Evolutionary conservation across 1,140 invertebrate species (phyloP), one percentile per base, ranked within the genome.

Genomic region (Xylocopa sonorina): DNA sequence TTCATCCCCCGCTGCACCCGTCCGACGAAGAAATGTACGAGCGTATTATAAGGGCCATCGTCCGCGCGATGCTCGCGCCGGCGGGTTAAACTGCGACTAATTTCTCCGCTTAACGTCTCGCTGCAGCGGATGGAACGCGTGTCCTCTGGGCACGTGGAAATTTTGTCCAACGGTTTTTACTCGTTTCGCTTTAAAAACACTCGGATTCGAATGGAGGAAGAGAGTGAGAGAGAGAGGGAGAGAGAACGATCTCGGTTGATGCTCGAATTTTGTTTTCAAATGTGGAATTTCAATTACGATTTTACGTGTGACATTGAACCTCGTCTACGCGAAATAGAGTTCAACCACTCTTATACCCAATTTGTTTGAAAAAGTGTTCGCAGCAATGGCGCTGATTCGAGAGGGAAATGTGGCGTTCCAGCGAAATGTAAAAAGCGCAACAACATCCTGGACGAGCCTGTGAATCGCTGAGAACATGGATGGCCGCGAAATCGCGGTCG

Each of bases 31-130:
- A 58, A 77, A 46, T 12, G 41, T 50, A 48, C 53, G 14, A 24
- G 18, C n/a, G 16, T 38, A 41, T 58, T 69, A 69, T 27, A 77
- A 71, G 24, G 67, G 18, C 18, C 43, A 48, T 50, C 34, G 64
- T 67, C 46, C 41, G 18, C 12, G 63, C 9, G 2, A 10, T 41
- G 43, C 38, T 66, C 62, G 10, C 32, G 24, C 29, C 29, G n/a
- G 12, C 24, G 4, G 41, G 32, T 60, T 69, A 77, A 69, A 69
- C 16, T 50, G 18, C 53, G 29, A 50, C 66, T 69, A 77, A 77
- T 69, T 69, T 77, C 53, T 55, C 24, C 34, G n/a, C 7, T 67
- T 48, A 50, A 46, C 53, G 64, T 38, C 16, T 7, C 41, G 21
- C 34, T 10, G 18, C 32, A 21, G 29, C 27, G 21, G 60, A 18